Base-by-base conservation (phyloP, 2,888 invertebrate species). In the Cryptocephalus moraei region DNA sequence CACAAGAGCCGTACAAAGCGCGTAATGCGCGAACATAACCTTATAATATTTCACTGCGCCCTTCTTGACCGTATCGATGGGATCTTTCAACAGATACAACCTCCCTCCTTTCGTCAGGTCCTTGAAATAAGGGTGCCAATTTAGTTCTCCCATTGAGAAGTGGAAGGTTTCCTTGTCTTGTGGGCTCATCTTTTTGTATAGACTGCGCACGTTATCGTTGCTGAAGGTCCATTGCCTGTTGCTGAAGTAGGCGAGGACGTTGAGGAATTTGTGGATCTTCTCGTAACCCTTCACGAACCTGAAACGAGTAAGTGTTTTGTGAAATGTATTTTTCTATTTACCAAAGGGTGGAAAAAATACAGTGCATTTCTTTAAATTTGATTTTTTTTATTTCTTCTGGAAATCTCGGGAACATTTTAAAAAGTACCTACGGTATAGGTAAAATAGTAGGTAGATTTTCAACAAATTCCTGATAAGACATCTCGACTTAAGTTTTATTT, bases 1-100 rank as follows among this genome's bases (percentile, higher is more conserved):
- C 22, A 22, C 2, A 22, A 22, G 22, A 4, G 22, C 22, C 22
- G 22, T 22, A 6, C 22, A 22, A 13, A 58, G 33, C 0, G 40
- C 13, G 40, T 59, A 62, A 45, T 63, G 62, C 1, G 52, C 46
- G 8, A 53, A 41, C 48, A 51, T 54, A 10, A 63, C 33, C 41
- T 61, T 60, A 43, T 52, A 54, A 38, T 56, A 54, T 43, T 74
- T 81, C 66, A 78, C 80, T 52, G 75, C 76, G 53, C 83, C 87
- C 58, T 80, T 76, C 0, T 84, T 82, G 44, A 89, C 68, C 0
- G 86, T 85, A 1, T 82, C 81, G 2, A 85, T 65, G 14, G 86
- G 84, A 62, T 92, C 91, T 59, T 91, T 90, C 39, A 91, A 70
- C 9, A 91, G 69, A 64, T 86, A 91, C 1, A 82, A 76, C 52